Evolutionary conservation across 2,113 vertebrate genomes (phyloP), one percentile per base, ranked within the genome.

Genomic region (Phylloscopus whistleri): DNA sequence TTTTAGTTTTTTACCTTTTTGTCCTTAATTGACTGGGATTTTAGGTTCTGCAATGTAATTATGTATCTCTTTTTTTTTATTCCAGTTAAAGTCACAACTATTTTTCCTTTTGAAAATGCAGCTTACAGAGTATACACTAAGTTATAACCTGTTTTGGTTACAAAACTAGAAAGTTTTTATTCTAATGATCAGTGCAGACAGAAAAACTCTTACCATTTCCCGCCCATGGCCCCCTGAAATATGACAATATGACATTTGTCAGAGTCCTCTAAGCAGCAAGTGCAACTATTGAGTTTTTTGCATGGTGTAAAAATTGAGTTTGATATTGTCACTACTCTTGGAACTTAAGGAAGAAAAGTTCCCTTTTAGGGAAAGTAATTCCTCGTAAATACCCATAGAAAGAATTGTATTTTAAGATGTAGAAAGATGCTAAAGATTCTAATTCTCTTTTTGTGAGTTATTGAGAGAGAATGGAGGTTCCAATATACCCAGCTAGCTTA

Each of bases 291-390:
- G 9, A 0, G 4, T 28, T 14, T 55, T 59, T 52, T 16, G 17
- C 1, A 2, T 11, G 10, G 6, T 4, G 2, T 41, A n/a, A 49
- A 75, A 6, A 17, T 9, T 4, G 1, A 49, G 2, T 13, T 89
- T 68, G 15, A 20, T 53, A 6, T 39, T 66, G 12, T 48, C 18
- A 52, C 9, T 39, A 51, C 1, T 49, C 20, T 72, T 75, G 33
- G 4, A 66, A 68, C 46, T 43, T 35, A 49, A 70, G 16, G 9
- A 33, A 16, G 8, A 88, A 66, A 76, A 15, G 0, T 82, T 17
- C 1, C 15, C 11, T 73, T 55, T 56, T 49, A 52, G 19, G 18
- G 13, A 56, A 73, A 73, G 1, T 15, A 68, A 58, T 64, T 56
- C 11, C 7, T 52, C 46, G 2, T 23, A 62, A 83, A 37, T 59